Percentiles rank a stretch among this genome's conserved stretches.
Conservation (phyloP, 2,797 vertebrate genomes). For the Gymnodraco acuticeps region DNA sequence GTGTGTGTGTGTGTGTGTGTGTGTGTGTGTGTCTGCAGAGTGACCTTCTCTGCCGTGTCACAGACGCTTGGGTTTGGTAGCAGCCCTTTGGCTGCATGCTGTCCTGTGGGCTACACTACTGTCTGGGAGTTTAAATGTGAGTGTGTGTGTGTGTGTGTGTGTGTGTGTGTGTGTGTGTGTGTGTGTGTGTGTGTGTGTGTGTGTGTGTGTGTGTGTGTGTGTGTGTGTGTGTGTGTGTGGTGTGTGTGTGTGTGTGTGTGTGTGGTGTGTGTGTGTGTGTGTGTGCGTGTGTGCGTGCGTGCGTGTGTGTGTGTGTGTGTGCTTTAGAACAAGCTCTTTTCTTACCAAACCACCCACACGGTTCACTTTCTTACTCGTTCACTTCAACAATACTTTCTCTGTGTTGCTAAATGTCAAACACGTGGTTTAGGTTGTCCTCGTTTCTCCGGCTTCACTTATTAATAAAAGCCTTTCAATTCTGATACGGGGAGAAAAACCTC, state of each 20-base stretch:
- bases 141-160: constrained; percentile 14
- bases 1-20: constrained; percentile 32
- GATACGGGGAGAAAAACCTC: neutral
- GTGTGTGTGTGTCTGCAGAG: constrained; percentile 41
- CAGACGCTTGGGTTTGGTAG: constrained; percentile 67
- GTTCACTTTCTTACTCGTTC: constrained; percentile 4
- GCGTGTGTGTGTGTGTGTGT: neutral
- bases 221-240: constrained; percentile 22
- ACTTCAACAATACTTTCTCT: constrained; percentile 8
- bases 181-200: neutral
- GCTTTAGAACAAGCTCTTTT: constrained; percentile 23
- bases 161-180: constrained; percentile 5
- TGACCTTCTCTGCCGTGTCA: constrained; percentile 76
- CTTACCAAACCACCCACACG: constrained; percentile 15
- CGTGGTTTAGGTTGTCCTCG: neutral
- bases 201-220: neutral
- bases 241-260: constrained; percentile 3
- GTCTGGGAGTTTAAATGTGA: constrained; percentile 60
- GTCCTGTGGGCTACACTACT: constrained; percentile 49
- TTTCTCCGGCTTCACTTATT: neutral
- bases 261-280: constrained; percentile 24
- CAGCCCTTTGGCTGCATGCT: constrained; percentile 63
- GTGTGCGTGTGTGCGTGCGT: constrained; percentile 9
- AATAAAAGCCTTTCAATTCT: neutral
- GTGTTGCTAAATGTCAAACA: constrained; percentile 26